phyloP scores from a whole-genome alignment of 2,113 vertebrate genomes.

The Hemiprocne comata region DNA sequence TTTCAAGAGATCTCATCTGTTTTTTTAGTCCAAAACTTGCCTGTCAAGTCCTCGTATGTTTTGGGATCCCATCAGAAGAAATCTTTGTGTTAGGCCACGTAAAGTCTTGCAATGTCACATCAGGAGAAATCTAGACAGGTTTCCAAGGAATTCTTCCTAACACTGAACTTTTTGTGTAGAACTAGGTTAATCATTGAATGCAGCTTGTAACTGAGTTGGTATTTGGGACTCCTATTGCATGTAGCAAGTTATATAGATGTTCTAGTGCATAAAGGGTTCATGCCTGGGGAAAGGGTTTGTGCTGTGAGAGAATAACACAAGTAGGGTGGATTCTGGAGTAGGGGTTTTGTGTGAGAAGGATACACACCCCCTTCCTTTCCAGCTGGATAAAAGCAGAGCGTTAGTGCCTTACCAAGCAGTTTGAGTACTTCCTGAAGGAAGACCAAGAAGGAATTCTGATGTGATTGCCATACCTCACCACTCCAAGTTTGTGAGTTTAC shows the following conservation, averaged over 20 bases:
- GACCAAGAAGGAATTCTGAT: neutral
- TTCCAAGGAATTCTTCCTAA: neutral
- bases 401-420: neutral
- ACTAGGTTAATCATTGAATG: neutral
- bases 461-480: neutral
- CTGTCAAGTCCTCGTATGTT: neutral
- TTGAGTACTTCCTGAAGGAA: neutral
- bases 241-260: neutral
- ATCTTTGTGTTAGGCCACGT: neutral
- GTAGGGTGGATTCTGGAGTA: neutral
- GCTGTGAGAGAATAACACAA: neutral
- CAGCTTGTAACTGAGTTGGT: neutral
- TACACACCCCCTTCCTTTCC: neutral
- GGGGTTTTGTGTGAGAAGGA: neutral
- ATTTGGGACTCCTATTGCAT: neutral
- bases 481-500: neutral
- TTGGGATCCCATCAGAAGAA: neutral
- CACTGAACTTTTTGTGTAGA: neutral
- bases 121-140: neutral
- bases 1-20: neutral
- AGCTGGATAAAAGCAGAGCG: neutral
- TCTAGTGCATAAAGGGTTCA: neutral
- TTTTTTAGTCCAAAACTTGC: neutral
- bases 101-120: neutral
- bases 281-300: neutral